Percentiles rank a stretch among this genome's conserved stretches.
These are phyloP conservation scores for Alviniconcha strummeri DNA, from an alignment of 2,888 invertebrate species.

Conservation along the genomic window DNA sequence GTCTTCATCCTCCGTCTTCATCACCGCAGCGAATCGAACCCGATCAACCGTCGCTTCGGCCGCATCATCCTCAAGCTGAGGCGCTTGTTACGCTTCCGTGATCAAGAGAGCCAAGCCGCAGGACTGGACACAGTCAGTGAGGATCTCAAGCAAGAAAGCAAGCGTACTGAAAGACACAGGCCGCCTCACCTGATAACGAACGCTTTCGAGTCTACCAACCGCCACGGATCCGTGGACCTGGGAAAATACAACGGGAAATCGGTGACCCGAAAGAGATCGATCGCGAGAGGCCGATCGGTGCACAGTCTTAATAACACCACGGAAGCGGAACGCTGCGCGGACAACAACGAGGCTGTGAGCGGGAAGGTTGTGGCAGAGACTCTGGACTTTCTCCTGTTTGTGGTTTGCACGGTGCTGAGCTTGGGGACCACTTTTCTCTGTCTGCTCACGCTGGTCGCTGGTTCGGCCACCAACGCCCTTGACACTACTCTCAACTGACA, in stretches of 20 bases:
- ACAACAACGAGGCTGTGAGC: too few relatives aligned
- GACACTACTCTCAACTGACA: neutral
- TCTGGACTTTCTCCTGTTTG: slow-evolving; percentile 6
- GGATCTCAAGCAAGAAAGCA: too few relatives aligned
- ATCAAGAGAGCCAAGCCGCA: too few relatives aligned
- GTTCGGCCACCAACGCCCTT: neutral
- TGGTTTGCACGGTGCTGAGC: neutral
- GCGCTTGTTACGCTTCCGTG: neutral
- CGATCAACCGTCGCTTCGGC: neutral
- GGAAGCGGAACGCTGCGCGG: too few relatives aligned
- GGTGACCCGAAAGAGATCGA: too few relatives aligned
- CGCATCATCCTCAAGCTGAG: neutral
- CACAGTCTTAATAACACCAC: neutral
- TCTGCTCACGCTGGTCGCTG: neutral
- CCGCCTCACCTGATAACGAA: too few relatives aligned
- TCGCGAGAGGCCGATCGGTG: too few relatives aligned
- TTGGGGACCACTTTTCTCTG: neutral
- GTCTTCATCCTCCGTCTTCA: slow-evolving; percentile 4
- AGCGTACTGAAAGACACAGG: too few relatives aligned
- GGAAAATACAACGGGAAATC: too few relatives aligned
- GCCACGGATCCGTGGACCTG: too few relatives aligned
- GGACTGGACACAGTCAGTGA: too few relatives aligned
- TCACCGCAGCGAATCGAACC: neutral
- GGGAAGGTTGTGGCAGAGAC: neutral
- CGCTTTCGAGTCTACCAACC: too few relatives aligned